Evolutionary conservation across 1,140 invertebrate species (phyloP).

Genomic region (Neodiprion lecontei): DNA sequence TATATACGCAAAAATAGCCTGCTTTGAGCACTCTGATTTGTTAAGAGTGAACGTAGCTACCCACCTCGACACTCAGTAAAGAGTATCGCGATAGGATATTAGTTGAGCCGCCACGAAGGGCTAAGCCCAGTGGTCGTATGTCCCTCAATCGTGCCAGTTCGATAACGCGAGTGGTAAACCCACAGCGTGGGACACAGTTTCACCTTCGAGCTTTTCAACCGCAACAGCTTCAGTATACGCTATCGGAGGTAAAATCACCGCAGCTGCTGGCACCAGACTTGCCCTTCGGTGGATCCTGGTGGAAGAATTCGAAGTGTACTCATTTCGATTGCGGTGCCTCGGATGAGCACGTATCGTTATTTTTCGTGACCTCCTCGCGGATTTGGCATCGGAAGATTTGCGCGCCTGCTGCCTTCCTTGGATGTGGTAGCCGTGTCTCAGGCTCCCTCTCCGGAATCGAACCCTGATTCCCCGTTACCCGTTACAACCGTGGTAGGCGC

Average conservation of each 20-base stretch:
- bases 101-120: constrained; percentile 51
- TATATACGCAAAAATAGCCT: too few relatives aligned
- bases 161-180: constrained; percentile 63
- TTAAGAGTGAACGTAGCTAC: constrained; percentile 71
- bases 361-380: constrained; percentile 83
- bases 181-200: constrained; percentile 70
- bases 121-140: too few relatives aligned
- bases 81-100: constrained; percentile 56
- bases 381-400: constrained; percentile 70
- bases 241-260: constrained; percentile 92
- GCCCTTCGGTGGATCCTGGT: constrained; percentile 88
- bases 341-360: constrained; percentile 84
- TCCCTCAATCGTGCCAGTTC: too few relatives aligned
- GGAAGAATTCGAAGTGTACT: constrained; percentile 89
- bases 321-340: constrained; percentile 86
- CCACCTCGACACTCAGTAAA: constrained; percentile 62
- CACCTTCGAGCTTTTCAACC: constrained; percentile 80
- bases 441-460: constrained; percentile 61
- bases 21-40: constrained; percentile 66
- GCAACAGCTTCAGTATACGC: constrained; percentile 89
- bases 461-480: constrained; percentile 68
- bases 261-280: constrained; percentile 91
- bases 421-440: constrained; percentile 80
- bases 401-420: constrained; percentile 91
- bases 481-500: constrained; percentile 77